Evolutionary conservation across 2,888 invertebrate species (phyloP).

Genomic region (Morpho helenor): DNA sequence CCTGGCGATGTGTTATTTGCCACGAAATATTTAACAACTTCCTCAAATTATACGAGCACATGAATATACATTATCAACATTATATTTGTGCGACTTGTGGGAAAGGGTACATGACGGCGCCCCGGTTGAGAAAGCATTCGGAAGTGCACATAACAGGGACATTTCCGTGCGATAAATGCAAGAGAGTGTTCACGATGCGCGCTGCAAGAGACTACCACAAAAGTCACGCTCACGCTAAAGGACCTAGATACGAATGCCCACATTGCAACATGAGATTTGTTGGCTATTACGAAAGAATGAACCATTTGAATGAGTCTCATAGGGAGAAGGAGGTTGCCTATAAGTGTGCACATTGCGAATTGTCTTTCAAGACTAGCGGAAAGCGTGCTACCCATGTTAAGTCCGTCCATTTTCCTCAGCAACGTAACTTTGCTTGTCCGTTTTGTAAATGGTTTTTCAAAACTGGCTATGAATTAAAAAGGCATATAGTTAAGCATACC

Average conservation of each 20-base stretch:
- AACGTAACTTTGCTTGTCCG: constrained; percentile 48
- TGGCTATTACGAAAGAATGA: constrained; percentile 62
- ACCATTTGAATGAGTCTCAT: constrained; percentile 60
- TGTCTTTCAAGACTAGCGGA: constrained; percentile 61
- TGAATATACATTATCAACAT: constrained; percentile 68
- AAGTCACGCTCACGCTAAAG: constrained; percentile 55
- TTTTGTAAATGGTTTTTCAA: constrained; percentile 63
- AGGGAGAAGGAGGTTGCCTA: constrained; percentile 57
- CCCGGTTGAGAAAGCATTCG: constrained; percentile 61
- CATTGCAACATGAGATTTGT: constrained; percentile 60
- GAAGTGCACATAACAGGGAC: constrained; percentile 62
- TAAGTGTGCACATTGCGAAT: constrained; percentile 55
- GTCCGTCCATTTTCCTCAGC: constrained; percentile 54
- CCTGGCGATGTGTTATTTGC: constrained; percentile 62
- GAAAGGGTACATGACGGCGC: constrained; percentile 67
- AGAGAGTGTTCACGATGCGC: constrained; percentile 53
- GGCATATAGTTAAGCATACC: constrained; percentile 61
- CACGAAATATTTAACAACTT: constrained; percentile 60
- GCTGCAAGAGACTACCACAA: constrained; percentile 63
- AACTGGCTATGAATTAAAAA: constrained; percentile 59
- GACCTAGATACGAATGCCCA: constrained; percentile 63
- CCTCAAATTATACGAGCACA: constrained; percentile 66
- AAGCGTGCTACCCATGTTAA: constrained; percentile 56
- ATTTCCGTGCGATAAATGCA: constrained; percentile 63
- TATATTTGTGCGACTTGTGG: constrained; percentile 68